These are phyloP conservation scores for Heteronetta atricapilla DNA, from an alignment of 2,113 vertebrate genomes.

Conservation along the genomic window DNA sequence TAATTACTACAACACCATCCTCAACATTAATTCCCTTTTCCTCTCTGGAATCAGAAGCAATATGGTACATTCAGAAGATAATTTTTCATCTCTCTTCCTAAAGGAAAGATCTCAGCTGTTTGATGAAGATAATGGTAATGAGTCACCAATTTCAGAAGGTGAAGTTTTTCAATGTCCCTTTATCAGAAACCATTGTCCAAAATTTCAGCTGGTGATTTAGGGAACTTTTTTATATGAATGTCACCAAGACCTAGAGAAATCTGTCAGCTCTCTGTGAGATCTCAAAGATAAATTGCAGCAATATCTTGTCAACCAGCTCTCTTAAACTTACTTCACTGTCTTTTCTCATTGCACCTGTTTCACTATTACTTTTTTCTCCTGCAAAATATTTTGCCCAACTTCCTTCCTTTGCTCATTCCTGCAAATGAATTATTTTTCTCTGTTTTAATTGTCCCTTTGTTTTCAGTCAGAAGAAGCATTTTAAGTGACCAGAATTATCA, in stretches of 20 bases:
- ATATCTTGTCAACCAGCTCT: slow-evolving; percentile 48
- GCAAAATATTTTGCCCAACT: background rate
- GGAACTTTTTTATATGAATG: slow-evolving; percentile 58
- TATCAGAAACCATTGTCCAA: slow-evolving; percentile 52
- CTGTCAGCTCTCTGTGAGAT: slow-evolving; percentile 63
- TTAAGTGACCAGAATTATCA: background rate
- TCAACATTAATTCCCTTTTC: slow-evolving; percentile 49
- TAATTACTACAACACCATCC: slow-evolving; percentile 33
- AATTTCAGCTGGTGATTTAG: slow-evolving; percentile 71
- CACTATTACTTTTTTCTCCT: background rate
- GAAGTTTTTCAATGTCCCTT: slow-evolving; percentile 39
- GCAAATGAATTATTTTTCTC: background rate
- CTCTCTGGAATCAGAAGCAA: slow-evolving; percentile 55
- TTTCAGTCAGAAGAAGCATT: background rate
- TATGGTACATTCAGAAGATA: slow-evolving; percentile 44
- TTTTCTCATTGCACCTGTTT: slow-evolving; percentile 3
- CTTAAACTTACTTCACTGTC: slow-evolving; percentile 44
- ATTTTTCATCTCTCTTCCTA: slow-evolving; percentile 51
- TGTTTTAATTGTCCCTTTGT: background rate
- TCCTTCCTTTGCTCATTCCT: background rate
- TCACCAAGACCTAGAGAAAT: slow-evolving; percentile 61
- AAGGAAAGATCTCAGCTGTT: slow-evolving; percentile 24
- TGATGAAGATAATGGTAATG: slow-evolving; percentile 37
- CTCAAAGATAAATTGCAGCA: slow-evolving; percentile 61
- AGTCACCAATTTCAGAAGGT: slow-evolving; percentile 59